Conservation (phyloP, 2,113 vertebrate species). For the Pygoscelis adeliae region DNA sequence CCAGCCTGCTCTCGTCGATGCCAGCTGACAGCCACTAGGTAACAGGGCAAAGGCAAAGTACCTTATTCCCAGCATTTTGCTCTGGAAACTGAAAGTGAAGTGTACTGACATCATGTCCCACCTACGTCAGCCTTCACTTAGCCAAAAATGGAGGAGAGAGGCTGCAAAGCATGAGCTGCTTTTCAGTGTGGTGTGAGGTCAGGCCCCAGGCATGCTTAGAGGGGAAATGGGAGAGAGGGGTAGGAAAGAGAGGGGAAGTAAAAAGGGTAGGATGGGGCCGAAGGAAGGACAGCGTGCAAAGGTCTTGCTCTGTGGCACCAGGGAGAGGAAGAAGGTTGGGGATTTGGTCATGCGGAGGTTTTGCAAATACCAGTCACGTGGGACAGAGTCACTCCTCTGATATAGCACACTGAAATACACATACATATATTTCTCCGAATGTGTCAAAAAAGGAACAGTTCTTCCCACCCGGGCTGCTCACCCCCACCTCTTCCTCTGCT, state of each 20-base stretch:
- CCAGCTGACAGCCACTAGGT: no score
- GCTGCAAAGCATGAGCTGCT: neutral
- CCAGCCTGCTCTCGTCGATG: neutral
- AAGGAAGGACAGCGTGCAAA: neutral
- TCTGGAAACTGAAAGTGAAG: neutral
- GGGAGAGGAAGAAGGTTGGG: neutral
- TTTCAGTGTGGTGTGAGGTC: neutral
- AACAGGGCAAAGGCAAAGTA: neutral
- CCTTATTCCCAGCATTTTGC: neutral
- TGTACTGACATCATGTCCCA: fast-evolving
- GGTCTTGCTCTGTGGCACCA: neutral
- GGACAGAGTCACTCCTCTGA: neutral
- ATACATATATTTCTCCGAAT: neutral
- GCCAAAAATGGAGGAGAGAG: neutral
- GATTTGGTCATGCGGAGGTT: neutral
- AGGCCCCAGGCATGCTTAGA: neutral
- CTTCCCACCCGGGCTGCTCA: neutral
- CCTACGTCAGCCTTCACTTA: fast-evolving
- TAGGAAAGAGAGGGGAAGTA: neutral
- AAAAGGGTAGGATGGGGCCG: neutral
- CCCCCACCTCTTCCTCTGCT: neutral
- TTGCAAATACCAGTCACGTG: neutral
- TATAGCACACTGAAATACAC: neutral
- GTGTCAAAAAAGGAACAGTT: neutral
- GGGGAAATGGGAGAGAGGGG: neutral